These are phyloP conservation scores for Mimumesa dahlbomi DNA, from an alignment of 2,888 invertebrate genomes.

Conservation along the genomic window DNA sequence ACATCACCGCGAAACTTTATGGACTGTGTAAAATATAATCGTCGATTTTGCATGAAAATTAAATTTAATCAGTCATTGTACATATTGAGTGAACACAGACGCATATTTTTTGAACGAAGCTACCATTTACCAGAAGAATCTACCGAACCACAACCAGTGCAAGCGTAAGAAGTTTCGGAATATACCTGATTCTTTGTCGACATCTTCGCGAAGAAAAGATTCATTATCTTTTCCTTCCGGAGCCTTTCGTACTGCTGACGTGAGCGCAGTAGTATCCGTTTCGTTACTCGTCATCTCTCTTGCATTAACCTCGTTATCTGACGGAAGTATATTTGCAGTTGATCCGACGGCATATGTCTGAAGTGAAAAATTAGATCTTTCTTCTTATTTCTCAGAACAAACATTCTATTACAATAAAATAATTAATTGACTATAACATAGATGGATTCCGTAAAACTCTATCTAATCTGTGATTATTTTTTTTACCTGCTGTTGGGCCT, in stretches of 20 bases:
- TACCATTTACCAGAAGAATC: conserved; percentile 71
- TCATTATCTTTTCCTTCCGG: conserved; percentile 93
- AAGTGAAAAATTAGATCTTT: too few species aligned
- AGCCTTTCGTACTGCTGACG: conserved; percentile 84
- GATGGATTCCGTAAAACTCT: too few species aligned
- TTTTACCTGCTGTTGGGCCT: conserved; percentile 82
- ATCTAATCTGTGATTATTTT: too few species aligned
- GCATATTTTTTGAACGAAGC: conserved; percentile 56
- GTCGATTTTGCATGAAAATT: neutral
- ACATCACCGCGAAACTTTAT: too few species aligned
- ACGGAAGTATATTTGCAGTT: conserved; percentile 63
- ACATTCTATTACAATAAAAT: too few species aligned
- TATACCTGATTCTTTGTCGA: conserved; percentile 81
- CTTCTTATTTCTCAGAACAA: too few species aligned
- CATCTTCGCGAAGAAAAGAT: conserved; percentile 84
- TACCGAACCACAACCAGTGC: conserved; percentile 77
- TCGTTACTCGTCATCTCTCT: conserved; percentile 68
- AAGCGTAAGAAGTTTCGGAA: conserved; percentile 70
- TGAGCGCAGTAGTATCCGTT: conserved; percentile 71
- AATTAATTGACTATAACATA: too few species aligned
- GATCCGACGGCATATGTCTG: conserved; percentile 72
- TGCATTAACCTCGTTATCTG: conserved; percentile 68
- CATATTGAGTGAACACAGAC: conserved; percentile 20
- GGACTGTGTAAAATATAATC: too few species aligned
- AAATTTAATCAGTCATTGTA: neutral